Conservation (phyloP, 2,113 vertebrate genomes). For the Pachycephala philippinensis region DNA sequence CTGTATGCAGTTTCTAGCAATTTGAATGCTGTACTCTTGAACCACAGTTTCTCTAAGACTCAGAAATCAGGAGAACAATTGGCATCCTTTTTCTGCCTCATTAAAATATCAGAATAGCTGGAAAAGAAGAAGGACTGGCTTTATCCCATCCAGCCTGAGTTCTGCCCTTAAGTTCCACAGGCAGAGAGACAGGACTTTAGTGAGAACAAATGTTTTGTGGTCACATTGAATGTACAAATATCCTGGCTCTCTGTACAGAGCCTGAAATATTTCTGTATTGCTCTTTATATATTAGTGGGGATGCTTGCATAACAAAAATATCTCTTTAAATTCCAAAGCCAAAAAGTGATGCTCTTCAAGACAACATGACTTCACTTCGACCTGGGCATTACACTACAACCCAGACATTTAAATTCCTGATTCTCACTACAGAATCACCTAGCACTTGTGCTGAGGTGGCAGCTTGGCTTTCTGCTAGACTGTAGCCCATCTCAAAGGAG, state of each 20-base stretch:
- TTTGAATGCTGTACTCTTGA: neutral
- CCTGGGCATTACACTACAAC: neutral
- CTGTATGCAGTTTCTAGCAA: neutral
- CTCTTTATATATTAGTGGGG: neutral
- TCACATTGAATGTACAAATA: neutral
- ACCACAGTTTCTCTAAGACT: neutral
- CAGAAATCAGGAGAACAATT: neutral
- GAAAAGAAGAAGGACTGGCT: neutral
- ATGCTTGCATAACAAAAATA: neutral
- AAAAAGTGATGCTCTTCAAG: neutral
- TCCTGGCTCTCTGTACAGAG: neutral
- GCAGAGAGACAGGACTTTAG: fast-evolving
- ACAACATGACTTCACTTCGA: neutral
- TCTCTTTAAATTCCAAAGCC: neutral
- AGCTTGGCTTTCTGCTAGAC: neutral
- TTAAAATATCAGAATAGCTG: neutral
- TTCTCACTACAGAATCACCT: neutral
- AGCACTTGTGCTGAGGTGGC: neutral
- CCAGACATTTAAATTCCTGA: neutral
- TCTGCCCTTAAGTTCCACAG: neutral
- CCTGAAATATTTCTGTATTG: neutral
- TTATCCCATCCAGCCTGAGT: neutral
- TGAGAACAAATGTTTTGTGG: neutral
- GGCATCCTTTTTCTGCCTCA: neutral
- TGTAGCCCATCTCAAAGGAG: neutral